These are phyloP conservation scores for Myrmecobius fasciatus DNA, from an alignment of 2,113 vertebrate genomes.

Conservation along the genomic window DNA sequence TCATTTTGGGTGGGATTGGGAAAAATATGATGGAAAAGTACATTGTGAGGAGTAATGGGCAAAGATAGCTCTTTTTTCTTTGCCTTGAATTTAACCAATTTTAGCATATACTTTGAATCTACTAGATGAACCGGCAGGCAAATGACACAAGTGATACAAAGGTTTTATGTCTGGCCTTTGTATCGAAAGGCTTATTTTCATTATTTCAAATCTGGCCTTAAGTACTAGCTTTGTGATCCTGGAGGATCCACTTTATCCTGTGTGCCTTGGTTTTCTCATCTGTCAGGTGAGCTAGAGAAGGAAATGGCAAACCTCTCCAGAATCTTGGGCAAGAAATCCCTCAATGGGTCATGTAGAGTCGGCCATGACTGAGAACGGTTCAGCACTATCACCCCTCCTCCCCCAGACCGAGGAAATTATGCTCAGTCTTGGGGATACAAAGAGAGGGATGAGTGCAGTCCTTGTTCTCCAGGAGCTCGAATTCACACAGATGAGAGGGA, in stretches of 20 bases:
- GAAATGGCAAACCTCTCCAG: background rate
- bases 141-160: background rate
- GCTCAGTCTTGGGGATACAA: background rate
- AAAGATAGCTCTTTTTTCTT: background rate
- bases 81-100: background rate
- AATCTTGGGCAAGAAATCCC: background rate
- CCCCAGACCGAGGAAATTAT: background rate
- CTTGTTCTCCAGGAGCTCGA: background rate
- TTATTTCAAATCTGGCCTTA: background rate
- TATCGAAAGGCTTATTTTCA: background rate
- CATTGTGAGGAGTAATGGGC: background rate
- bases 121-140: background rate
- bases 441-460: background rate
- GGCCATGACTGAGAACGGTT: background rate
- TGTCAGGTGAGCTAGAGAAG: background rate
- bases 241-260: background rate
- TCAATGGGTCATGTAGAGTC: background rate
- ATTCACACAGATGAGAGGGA: background rate
- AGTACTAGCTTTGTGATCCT: background rate
- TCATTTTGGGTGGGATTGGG: background rate
- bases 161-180: background rate
- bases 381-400: background rate
- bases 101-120: background rate
- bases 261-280: background rate
- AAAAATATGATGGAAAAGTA: background rate